A percentile compares a stretch with the other conserved stretches of the same genome.
Conservation (phyloP, 37 sponge, comb jelly and placozoan species). For the Haliclona indistincta region DNA sequence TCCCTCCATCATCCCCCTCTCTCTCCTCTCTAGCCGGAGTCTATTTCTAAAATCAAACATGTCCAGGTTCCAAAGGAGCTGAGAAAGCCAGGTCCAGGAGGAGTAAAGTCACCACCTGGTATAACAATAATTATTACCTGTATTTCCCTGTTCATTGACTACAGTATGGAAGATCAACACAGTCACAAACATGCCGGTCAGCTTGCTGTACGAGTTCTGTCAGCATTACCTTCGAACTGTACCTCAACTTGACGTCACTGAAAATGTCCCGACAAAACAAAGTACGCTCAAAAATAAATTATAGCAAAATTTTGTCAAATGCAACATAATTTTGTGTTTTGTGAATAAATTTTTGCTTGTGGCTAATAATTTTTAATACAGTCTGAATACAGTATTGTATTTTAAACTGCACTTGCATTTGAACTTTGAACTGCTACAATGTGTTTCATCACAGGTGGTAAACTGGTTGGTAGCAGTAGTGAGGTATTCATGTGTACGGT, state of each 20-base stretch:
- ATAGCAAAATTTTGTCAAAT: no score
- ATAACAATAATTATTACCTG: no score
- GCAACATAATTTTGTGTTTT: no score
- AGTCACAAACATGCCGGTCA: conserved; percentile 33
- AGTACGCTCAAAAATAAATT: no score
- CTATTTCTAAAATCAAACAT: conserved; percentile 18
- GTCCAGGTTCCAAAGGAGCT: conserved; percentile 26
- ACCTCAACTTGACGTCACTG: conserved; percentile 6
- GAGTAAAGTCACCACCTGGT: not conserved
- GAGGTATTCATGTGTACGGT: conserved; percentile 31
- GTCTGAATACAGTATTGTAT: no score
- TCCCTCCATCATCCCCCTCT: not conserved
- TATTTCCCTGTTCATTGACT: not conserved
- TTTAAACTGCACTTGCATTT: no score
- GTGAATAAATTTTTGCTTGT: no score
- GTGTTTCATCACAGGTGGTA: no score
- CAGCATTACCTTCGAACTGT: conserved; percentile 22
- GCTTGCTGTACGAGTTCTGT: conserved; percentile 47
- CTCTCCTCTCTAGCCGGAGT: conserved; percentile 24
- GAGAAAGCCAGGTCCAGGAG: not conserved
- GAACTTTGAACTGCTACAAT: no score
- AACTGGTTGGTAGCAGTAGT: not conserved
- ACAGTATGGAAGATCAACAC: conserved; percentile 55
- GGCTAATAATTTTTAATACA: no score
- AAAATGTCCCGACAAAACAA: not conserved